Conservation (phyloP, 1,140 invertebrate genomes). For the Trinorchestia longiramus region DNA sequence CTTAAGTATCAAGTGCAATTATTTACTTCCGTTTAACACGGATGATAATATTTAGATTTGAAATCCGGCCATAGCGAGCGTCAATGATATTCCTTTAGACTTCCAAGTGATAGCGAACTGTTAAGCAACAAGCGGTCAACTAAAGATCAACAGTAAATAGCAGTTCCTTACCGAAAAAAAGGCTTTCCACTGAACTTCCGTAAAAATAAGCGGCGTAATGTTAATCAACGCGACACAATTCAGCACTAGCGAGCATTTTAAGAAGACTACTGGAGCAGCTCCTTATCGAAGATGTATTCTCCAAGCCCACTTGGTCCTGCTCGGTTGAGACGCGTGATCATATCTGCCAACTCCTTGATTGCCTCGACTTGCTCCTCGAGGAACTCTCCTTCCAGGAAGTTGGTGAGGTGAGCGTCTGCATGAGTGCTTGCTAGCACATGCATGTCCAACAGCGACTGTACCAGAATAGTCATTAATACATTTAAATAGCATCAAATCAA, state of each 20-base stretch:
- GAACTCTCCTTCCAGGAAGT: constrained; percentile 81
- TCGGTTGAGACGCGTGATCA: constrained; percentile 76
- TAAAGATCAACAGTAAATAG: not conserved
- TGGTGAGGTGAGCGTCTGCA: constrained; percentile 79
- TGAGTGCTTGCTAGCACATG: constrained; percentile 77
- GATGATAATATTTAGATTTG: not conserved
- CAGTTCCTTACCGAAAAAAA: not conserved
- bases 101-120: not conserved
- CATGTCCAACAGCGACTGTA: constrained; percentile 77
- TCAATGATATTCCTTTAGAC: not conserved
- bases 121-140: not conserved
- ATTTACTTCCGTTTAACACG: not conserved
- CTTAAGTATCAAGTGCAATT: not conserved
- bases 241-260: not conserved
- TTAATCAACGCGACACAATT: not conserved
- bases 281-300: constrained; percentile 77
- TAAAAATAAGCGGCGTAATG: not conserved
- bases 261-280: constrained; percentile 63
- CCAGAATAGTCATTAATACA: constrained; percentile 60
- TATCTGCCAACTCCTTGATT: constrained; percentile 75
- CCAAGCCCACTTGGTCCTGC: constrained; percentile 77
- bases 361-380: constrained; percentile 78
- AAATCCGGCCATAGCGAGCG: not conserved
- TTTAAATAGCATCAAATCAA: too few relatives aligned
- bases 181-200: not conserved